Conservation (phyloP, 2,113 vertebrate species). For the Meriones unguiculatus region DNA sequence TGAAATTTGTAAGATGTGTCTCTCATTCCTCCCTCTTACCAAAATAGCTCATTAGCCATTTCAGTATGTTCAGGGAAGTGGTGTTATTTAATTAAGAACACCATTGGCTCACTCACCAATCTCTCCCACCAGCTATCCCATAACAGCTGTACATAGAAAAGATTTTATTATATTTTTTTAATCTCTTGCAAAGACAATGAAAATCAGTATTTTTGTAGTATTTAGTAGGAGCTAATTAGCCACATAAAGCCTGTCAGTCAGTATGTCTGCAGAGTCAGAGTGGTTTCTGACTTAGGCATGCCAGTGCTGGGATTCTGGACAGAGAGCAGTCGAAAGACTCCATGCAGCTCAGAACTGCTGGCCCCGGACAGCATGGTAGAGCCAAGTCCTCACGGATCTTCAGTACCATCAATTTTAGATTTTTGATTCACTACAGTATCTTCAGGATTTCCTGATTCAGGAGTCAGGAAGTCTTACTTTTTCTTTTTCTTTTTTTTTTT, state of each 20-base stretch:
- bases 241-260: neutral
- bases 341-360: neutral
- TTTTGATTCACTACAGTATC: neutral
- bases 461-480: conserved; percentile 50
- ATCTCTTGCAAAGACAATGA: neutral
- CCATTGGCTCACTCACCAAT: no score
- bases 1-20: neutral
- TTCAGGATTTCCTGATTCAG: conserved; percentile 25
- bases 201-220: neutral
- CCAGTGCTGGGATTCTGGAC: neutral
- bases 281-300: conserved; percentile 10
- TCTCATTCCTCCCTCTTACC: neutral
- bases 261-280: neutral
- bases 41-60: neutral
- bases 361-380: no score
- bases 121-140: neutral
- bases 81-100: neutral
- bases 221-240: neutral
- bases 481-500: neutral
- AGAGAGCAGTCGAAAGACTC: neutral
- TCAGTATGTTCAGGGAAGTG: neutral
- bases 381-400: neutral
- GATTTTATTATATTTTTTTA: neutral
- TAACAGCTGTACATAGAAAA: neutral
- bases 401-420: neutral